Conservation (phyloP, 2,888 invertebrate species). For the Parochlus steinenii region DNA sequence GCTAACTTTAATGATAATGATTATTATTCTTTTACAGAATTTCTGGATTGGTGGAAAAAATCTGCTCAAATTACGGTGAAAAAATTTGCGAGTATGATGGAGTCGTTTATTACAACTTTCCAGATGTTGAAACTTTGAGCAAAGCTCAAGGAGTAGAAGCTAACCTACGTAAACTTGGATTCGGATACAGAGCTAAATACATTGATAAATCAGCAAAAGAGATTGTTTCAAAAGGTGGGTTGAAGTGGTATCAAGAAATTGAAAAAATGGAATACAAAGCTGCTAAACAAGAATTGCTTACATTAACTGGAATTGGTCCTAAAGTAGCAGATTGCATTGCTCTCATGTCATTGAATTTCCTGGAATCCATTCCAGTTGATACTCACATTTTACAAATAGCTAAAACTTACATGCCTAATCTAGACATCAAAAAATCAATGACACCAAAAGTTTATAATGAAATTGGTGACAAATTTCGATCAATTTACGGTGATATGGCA, state of each 20-base stretch:
- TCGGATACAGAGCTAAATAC: conserved; percentile 79
- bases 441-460: conserved; percentile 72
- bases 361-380: conserved; percentile 84
- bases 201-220: conserved; percentile 57
- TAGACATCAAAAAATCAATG: conserved; percentile 51
- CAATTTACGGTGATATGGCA: conserved; percentile 67
- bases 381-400: conserved; percentile 93
- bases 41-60: conserved; percentile 75
- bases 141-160: conserved; percentile 43
- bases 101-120: conserved; percentile 59
- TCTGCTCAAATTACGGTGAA: conserved; percentile 66
- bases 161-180: conserved; percentile 53
- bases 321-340: conserved; percentile 98
- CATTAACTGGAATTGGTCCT: conserved; percentile 78
- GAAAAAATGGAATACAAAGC: conserved; percentile 49
- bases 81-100: conserved; percentile 51
- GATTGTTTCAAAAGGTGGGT: conserved; percentile 51
- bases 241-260: conserved; percentile 54
- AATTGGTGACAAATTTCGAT: conserved; percentile 65
- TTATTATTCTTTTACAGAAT: conserved; percentile 41
- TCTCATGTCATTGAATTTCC: conserved; percentile 84
- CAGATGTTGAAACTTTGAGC: conserved; percentile 45
- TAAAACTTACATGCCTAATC: conserved; percentile 60
- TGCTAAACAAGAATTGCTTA: conserved; percentile 55
- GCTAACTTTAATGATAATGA: conserved; percentile 7